phyloP scores from a whole-genome alignment of 1,140 invertebrate species.

The Lerema accius region DNA sequence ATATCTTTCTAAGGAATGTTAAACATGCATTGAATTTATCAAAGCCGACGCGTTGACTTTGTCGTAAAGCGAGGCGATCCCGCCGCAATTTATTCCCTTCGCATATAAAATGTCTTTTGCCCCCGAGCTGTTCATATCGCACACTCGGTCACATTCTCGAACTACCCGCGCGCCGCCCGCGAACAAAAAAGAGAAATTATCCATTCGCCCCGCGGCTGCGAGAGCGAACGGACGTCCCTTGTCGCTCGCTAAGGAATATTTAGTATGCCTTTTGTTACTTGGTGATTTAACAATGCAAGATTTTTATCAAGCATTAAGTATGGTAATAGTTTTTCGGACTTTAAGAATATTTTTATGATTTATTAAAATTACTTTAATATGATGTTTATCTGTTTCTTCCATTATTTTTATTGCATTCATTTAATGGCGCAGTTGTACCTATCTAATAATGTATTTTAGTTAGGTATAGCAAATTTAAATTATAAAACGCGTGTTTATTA shows the following conservation, averaged over 20 bases:
- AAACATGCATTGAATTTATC: slow-evolving; percentile 14
- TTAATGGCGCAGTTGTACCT: too few relatives aligned
- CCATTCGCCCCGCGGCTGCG: slow-evolving; percentile 47
- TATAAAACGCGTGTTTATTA: too few relatives aligned
- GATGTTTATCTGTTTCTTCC: too few relatives aligned
- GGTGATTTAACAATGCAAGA: too few relatives aligned
- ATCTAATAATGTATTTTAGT: too few relatives aligned
- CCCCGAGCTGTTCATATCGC: slow-evolving; percentile 54
- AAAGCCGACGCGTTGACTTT: slow-evolving; percentile 14
- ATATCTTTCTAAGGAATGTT: too few relatives aligned
- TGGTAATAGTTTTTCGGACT: too few relatives aligned
- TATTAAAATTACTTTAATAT: too few relatives aligned
- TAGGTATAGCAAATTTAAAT: too few relatives aligned
- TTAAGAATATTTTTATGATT: too few relatives aligned
- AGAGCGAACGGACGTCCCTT: slow-evolving; percentile 51
- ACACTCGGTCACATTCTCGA: slow-evolving; percentile 54
- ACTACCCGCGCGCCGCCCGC: slow-evolving; percentile 56
- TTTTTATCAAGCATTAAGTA: too few relatives aligned
- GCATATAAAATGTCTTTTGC: slow-evolving; percentile 50
- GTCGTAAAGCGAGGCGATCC: slow-evolving; percentile 20
- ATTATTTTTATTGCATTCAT: too few relatives aligned
- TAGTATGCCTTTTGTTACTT: slow-evolving; percentile 36
- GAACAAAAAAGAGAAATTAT: slow-evolving; percentile 42
- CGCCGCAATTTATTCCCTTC: slow-evolving; percentile 45
- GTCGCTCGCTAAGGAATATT: slow-evolving; percentile 49